A percentile compares a stretch with the other conserved stretches of the same genome.
Evolutionary conservation across 2,797 vertebrate species (phyloP).

Genomic region (Echeneis naucrates): DNA sequence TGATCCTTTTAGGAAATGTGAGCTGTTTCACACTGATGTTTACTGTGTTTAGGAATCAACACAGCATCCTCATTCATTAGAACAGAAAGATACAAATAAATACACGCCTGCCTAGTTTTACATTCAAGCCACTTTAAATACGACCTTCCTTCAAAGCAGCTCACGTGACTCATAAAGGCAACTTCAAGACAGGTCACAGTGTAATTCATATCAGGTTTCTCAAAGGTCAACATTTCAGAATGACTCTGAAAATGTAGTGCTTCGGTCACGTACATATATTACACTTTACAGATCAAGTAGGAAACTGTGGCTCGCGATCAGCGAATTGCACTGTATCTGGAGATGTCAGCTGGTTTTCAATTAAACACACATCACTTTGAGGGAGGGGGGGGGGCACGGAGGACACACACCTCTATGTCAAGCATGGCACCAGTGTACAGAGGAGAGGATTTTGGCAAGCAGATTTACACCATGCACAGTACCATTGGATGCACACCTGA

Average conservation of each 20-base stretch:
- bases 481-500: slow-evolving; percentile 56
- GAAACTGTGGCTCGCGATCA: slow-evolving; percentile 57
- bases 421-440: slow-evolving; percentile 68
- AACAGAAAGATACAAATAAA: slow-evolving; percentile 45
- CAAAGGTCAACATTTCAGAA: slow-evolving; percentile 45
- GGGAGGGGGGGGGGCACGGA: no score
- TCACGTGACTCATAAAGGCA: slow-evolving; percentile 76
- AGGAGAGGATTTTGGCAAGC: slow-evolving; percentile 67
- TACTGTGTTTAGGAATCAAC: slow-evolving; percentile 7
- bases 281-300: slow-evolving; percentile 63
- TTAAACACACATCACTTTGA: slow-evolving; percentile 67
- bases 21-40: slow-evolving; percentile 4
- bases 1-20: slow-evolving; percentile 6
- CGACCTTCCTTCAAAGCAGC: slow-evolving; percentile 46
- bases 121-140: slow-evolving; percentile 75
- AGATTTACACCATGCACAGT: slow-evolving; percentile 74
- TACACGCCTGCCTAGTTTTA: slow-evolving; percentile 65
- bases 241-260: slow-evolving; percentile 63
- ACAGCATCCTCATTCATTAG: slow-evolving; percentile 30
- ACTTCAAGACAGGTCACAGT: slow-evolving; percentile 77
- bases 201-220: slow-evolving; percentile 60
- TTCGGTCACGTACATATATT: slow-evolving; percentile 50
- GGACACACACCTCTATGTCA: slow-evolving; percentile 60
- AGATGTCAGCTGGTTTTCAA: slow-evolving; percentile 63
- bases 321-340: slow-evolving; percentile 57